These are phyloP conservation scores for Sander lucioperca DNA, from an alignment of 2,113 vertebrate genomes.

Conservation along the genomic window DNA sequence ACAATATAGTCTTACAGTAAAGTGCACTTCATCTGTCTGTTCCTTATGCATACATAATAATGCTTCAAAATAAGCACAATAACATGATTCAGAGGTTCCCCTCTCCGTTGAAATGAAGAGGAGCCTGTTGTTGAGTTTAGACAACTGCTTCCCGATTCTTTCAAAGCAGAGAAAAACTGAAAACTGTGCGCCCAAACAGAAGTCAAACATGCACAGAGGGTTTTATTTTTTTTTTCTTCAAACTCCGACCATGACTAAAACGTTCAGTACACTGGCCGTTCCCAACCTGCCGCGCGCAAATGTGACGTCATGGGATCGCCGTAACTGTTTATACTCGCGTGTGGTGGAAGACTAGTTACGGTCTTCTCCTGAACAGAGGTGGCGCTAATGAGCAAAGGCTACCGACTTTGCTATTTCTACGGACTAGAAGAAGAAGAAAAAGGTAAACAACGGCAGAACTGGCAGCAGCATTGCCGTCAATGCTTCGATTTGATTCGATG, in stretches of 20 bases:
- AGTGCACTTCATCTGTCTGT: slow-evolving; percentile 83
- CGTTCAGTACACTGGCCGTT: no score
- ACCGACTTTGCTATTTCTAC: no score
- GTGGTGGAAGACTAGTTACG: no score
- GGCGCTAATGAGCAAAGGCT: no score
- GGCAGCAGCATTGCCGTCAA: no score
- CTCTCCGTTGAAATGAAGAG: slow-evolving; percentile 56
- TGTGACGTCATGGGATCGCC: no score
- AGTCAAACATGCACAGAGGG: slow-evolving; percentile 26
- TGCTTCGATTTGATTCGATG: no score
- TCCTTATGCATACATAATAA: slow-evolving; percentile 49
- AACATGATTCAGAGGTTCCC: slow-evolving; percentile 51
- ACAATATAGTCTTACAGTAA: slow-evolving; percentile 77
- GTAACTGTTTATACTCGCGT: no score
- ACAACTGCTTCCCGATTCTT: slow-evolving; percentile 33
- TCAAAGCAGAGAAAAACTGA: slow-evolving; percentile 27
- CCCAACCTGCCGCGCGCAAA: no score
- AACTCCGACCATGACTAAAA: slow-evolving; percentile 14
- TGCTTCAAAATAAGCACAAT: slow-evolving; percentile 80
- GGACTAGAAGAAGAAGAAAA: no score
- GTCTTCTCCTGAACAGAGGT: no score
- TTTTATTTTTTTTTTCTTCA: neutral
- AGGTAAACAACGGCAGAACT: no score
- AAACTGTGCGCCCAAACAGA: slow-evolving; percentile 3
- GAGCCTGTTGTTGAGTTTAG: slow-evolving; percentile 25